phyloP scores from a whole-genome alignment of 2,888 invertebrate species.

The Pammene aurita region DNA sequence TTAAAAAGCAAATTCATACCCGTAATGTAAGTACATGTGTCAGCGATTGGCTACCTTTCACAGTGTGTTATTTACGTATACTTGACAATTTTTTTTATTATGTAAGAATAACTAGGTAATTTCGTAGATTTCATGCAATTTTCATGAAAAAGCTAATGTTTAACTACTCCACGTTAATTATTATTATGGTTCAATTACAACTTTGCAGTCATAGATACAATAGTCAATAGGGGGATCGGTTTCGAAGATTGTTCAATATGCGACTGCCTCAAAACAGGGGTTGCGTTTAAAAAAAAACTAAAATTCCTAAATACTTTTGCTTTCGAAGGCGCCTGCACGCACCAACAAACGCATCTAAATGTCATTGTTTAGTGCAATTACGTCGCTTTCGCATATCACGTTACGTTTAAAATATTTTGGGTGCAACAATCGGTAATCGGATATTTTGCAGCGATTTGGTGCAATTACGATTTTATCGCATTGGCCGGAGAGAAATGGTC shows the following conservation, averaged over 20 bases:
- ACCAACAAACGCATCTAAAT: constrained; percentile 54
- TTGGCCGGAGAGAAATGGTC: constrained; percentile 34
- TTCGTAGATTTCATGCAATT: too few relatives aligned
- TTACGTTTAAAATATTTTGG: constrained; percentile 69
- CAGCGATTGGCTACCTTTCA: too few relatives aligned
- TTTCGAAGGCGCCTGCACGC: constrained; percentile 46
- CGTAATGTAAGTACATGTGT: too few relatives aligned
- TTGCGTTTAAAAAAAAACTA: background rate
- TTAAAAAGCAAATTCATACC: too few relatives aligned
- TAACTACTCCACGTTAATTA: too few relatives aligned
- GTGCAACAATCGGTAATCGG: constrained; percentile 61
- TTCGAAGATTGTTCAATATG: background rate
- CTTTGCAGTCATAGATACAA: too few relatives aligned
- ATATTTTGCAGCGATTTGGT: constrained; percentile 60
- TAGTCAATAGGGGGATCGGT: background rate
- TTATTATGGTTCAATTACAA: too few relatives aligned
- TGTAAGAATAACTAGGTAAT: too few relatives aligned
- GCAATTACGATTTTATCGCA: constrained; percentile 49
- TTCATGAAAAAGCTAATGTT: too few relatives aligned
- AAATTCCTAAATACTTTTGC: constrained; percentile 11
- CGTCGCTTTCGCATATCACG: constrained; percentile 58
- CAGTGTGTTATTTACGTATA: too few relatives aligned
- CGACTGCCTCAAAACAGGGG: background rate
- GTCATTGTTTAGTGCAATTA: constrained; percentile 73
- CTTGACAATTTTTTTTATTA: too few relatives aligned